phyloP scores from a whole-genome alignment of 2,797 vertebrate species.

The Jordanella pulchra region DNA sequence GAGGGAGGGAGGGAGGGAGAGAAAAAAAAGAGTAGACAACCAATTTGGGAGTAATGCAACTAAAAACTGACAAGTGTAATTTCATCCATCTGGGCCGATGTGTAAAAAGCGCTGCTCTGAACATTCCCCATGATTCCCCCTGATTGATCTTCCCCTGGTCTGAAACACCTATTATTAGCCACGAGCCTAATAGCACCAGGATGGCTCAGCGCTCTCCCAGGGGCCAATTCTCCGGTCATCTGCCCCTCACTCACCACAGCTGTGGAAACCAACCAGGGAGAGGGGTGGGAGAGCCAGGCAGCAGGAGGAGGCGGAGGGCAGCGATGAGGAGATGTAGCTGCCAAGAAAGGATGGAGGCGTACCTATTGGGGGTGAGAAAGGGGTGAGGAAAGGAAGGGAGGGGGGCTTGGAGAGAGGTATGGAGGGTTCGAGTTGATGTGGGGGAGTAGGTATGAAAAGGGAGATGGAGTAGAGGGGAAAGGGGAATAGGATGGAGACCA shows the following conservation, averaged over 20 bases:
- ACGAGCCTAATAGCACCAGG: constrained; percentile 88
- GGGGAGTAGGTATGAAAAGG: constrained; percentile 64
- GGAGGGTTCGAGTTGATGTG: constrained; percentile 32
- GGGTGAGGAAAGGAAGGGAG: constrained; percentile 9
- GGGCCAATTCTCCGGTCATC: constrained; percentile 88
- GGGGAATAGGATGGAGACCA: neutral
- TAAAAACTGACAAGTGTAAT: constrained; percentile 90
- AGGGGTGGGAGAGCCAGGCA: constrained; percentile 40
- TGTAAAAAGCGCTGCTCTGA: constrained; percentile 87
- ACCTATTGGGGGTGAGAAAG: constrained; percentile 39
- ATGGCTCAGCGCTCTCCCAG: constrained; percentile 85
- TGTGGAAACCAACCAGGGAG: constrained; percentile 82
- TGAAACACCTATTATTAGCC: constrained; percentile 91
- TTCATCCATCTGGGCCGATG: constrained; percentile 88
- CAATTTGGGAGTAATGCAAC: constrained; percentile 88
- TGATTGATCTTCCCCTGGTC: constrained; percentile 88
- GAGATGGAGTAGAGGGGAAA: constrained; percentile 20
- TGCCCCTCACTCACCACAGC: constrained; percentile 85
- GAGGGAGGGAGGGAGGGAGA: constrained; percentile 34
- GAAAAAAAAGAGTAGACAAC: constrained; percentile 79
- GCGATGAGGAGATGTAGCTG: constrained; percentile 45
- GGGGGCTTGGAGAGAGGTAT: constrained; percentile 13
- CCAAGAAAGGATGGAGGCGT: constrained; percentile 62
- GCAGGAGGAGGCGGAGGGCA: constrained; percentile 20
- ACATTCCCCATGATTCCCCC: constrained; percentile 85